Evolutionary conservation across 2,888 invertebrate genomes (phyloP), one percentile per base, ranked within the genome.

Genomic region (Cerceris ruficornis): DNA sequence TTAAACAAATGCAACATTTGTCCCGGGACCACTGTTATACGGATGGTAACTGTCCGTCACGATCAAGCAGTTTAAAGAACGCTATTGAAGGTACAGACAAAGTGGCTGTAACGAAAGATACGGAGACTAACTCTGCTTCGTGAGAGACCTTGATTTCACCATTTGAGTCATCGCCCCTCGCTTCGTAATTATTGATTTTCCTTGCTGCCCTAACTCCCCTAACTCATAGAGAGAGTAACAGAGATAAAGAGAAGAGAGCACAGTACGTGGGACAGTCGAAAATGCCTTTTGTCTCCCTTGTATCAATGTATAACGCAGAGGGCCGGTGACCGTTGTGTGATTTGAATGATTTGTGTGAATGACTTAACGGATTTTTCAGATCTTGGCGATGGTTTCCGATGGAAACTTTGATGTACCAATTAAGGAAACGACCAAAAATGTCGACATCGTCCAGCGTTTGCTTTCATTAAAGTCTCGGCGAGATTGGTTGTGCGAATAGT

Each of bases 151-250:
- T 92, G 91, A 92, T 92, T 92, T 92, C 87, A 86, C 88, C 90
- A 90, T 91, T 92, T 91, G 91, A 92, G 91, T 92, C 92, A 92
- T 92, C 92, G 87, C 90, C 91, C 92, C 89, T 91, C 87, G 90
- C 88, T 90, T 90, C 87, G 91, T 91, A 92, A 92, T 92, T 92
- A 92, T 92, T 92, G 92, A 92, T 92, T 92, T 92, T 92, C 91
- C 86, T 86, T 80, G 86, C 88, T 90, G 87, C 87, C 87, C 90
- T 89, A 90, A 91, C 90, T 91, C 91, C 92, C 92, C 92, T 91
- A 92, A 91, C 89, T 90, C 91, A 68, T 72, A 64, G 65, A 58
- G 60, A 52, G 60, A 54, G 70, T 58, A 64, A 72, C 61, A 78
- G 58, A 50, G 58, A 60, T 72, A 58, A 59, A 57, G 55, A 60